Conservation (phyloP, 2,888 invertebrate species). For the Dryococelus australis region DNA sequence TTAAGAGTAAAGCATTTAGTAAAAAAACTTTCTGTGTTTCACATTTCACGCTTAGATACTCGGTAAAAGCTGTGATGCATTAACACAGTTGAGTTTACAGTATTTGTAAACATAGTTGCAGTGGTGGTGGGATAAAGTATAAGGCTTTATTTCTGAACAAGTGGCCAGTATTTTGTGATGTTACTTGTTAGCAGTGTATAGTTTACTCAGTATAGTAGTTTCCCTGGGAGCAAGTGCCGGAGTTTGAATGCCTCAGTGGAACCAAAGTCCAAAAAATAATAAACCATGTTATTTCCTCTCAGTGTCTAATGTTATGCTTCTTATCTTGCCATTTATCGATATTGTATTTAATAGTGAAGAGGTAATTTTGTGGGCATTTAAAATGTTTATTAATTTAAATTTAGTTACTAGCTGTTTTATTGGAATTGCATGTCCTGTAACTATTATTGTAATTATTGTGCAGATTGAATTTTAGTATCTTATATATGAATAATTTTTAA, state of each 20-base stretch:
- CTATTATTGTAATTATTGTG: not conserved
- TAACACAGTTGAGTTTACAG: no score
- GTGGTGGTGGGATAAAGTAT: not conserved
- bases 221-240: not conserved
- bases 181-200: no score
- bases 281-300: not conserved
- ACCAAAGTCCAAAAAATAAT: not conserved
- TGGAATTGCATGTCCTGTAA: not conserved
- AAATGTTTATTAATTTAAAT: not conserved
- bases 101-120: no score
- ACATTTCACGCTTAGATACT: no score
- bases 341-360: not conserved
- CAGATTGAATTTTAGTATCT: not conserved
- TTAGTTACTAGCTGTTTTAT: not conserved
- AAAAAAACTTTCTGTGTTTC: no score
- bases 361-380: not conserved
- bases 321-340: not conserved
- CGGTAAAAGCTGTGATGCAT: no score
- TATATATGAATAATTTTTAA: not conserved
- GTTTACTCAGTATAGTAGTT: not conserved
- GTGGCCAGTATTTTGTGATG: not conserved
- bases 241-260: not conserved
- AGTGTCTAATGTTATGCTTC: not conserved
- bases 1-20: no score
- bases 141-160: not conserved